Conservation (phyloP, 2,888 invertebrate genomes). For the Orthosia cruda region DNA sequence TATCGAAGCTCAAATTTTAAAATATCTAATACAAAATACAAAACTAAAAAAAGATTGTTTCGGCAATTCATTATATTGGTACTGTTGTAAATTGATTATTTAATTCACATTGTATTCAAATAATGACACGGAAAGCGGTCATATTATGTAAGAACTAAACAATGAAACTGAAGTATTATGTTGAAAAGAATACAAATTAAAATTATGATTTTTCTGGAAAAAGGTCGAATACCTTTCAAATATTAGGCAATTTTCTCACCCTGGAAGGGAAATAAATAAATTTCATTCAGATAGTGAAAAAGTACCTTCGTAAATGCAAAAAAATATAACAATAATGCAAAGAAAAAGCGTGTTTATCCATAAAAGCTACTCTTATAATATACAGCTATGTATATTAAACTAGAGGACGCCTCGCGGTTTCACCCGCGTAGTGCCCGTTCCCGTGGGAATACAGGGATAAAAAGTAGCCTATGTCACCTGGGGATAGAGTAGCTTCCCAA, state of each 20-base stretch:
- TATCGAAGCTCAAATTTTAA: neutral
- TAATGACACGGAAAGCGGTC: conserved; percentile 59
- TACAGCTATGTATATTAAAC: neutral
- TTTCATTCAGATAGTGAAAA: neutral
- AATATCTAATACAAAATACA: neutral
- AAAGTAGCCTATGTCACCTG: too few species aligned
- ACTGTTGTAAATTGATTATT: conserved; percentile 42
- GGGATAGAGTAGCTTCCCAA: too few species aligned
- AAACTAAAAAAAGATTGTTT: conserved; percentile 12
- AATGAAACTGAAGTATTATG: conserved; percentile 33
- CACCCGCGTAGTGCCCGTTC: too few species aligned
- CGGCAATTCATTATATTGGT: conserved; percentile 21
- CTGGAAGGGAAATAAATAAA: too few species aligned
- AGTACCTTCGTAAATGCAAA: neutral
- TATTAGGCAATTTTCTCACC: neutral
- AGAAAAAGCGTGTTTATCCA: too few species aligned
- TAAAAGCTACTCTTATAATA: too few species aligned
- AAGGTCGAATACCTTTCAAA: neutral
- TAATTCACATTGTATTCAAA: conserved; percentile 64
- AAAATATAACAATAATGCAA: neutral
- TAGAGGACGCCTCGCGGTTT: too few species aligned
- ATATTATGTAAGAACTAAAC: conserved; percentile 24
- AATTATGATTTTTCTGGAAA: neutral
- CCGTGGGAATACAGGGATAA: too few species aligned
- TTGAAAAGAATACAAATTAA: conserved; percentile 5